These are phyloP conservation scores for Spheniscus mendiculus DNA, from an alignment of 2,113 vertebrate genomes.

Conservation along the genomic window DNA sequence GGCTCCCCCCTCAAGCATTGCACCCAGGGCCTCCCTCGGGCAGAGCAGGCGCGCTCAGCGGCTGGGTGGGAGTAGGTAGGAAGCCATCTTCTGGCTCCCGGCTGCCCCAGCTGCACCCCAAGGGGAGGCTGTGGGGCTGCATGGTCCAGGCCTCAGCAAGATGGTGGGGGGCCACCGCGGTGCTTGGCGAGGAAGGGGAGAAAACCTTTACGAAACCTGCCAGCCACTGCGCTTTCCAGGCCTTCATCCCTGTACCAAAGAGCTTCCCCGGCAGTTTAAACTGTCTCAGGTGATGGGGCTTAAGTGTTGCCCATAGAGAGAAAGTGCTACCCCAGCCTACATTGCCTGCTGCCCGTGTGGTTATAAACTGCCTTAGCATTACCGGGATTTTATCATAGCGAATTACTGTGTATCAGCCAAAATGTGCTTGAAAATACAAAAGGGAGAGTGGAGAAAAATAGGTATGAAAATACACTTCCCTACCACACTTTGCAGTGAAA, in stretches of 20 bases:
- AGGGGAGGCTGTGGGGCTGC: accelerated
- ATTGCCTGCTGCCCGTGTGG: accelerated
- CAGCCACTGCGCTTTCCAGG: accelerated
- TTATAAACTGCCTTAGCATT: background rate
- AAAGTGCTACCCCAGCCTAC: background rate
- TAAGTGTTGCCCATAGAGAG: accelerated
- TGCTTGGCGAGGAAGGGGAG: background rate
- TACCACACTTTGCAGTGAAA: background rate
- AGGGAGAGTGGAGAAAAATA: background rate
- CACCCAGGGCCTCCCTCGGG: accelerated
- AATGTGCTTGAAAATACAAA: background rate
- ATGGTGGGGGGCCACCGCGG: background rate
- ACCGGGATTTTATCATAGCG: background rate
- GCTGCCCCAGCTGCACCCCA: accelerated
- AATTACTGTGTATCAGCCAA: background rate
- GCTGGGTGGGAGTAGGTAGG: background rate
- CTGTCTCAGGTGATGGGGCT: accelerated
- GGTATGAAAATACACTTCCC: background rate
- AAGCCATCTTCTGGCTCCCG: background rate
- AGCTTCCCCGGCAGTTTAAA: background rate
- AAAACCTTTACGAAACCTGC: background rate
- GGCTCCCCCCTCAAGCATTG: background rate
- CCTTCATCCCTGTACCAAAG: background rate
- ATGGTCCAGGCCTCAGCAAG: background rate
- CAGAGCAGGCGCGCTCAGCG: too few species aligned